phyloP scores from a whole-genome alignment of 2,888 invertebrate species.

The Eudemis profundana region DNA sequence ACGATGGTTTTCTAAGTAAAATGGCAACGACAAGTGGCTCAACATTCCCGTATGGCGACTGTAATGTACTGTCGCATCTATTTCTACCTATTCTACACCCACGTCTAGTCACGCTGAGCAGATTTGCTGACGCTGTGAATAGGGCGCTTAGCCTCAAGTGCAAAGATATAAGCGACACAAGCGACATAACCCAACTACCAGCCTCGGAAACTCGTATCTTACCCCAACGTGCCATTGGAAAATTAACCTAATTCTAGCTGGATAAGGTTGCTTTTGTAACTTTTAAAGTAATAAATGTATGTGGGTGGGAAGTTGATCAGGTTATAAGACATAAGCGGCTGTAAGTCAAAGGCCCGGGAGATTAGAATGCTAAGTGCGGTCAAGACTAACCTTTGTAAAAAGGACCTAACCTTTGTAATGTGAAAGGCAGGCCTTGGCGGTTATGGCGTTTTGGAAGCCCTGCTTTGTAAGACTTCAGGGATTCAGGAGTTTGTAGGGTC shows the following conservation, averaged over 20 bases:
- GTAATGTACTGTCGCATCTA: background rate
- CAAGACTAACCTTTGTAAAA: slow-evolving; percentile 1
- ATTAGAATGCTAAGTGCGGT: slow-evolving; percentile 25
- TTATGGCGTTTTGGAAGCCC: background rate
- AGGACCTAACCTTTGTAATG: background rate
- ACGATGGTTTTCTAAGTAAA: no score
- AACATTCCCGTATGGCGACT: background rate
- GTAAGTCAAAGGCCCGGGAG: slow-evolving; percentile 26
- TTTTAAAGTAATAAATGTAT: background rate
- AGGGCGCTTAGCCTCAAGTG: slow-evolving; percentile 25
- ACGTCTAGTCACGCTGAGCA: slow-evolving; percentile 12
- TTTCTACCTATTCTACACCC: background rate
- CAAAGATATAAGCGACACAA: slow-evolving; percentile 12
- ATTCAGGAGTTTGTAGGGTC: background rate
- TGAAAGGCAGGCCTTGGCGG: background rate
- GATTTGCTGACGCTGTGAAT: slow-evolving; percentile 35
- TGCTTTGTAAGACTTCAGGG: background rate
- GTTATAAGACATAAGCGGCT: slow-evolving; percentile 3
- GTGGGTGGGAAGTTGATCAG: background rate
- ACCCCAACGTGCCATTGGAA: background rate
- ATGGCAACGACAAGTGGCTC: no score
- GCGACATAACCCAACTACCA: slow-evolving; percentile 6
- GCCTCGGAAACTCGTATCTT: background rate
- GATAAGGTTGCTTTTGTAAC: background rate
- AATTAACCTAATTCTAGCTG: background rate